phyloP scores from a whole-genome alignment of 2,113 vertebrate species.

The Trogon surrucura region DNA sequence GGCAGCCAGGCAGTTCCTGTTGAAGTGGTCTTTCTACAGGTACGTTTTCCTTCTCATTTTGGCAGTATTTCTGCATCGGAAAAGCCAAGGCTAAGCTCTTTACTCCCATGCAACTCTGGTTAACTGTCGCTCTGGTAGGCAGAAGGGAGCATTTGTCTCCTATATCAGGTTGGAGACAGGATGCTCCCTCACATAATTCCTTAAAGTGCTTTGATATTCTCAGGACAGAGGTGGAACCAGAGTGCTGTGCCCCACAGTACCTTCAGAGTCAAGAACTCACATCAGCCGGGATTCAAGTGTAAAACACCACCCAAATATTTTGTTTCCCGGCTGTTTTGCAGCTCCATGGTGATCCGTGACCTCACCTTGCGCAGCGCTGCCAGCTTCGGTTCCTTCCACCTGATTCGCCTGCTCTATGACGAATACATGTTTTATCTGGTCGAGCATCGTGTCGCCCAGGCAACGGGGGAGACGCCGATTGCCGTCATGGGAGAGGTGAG shows the following conservation, averaged over 20 bases:
- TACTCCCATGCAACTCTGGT: not conserved
- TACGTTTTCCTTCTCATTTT: constrained; percentile 18
- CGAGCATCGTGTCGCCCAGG: constrained; percentile 94
- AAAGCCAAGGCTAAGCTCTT: not conserved
- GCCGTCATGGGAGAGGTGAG: constrained; percentile 98
- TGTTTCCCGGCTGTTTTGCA: constrained; percentile 4
- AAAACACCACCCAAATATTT: not conserved
- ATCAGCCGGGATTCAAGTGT: rapidly evolving
- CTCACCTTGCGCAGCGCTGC: constrained; percentile 95
- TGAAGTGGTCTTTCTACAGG: constrained; percentile 99
- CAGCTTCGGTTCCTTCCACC: constrained; percentile 97
- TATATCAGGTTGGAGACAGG: not conserved
- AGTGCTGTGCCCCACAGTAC: not conserved
- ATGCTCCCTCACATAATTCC: not conserved
- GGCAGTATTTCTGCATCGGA: not conserved
- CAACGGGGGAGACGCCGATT: constrained; percentile 94
- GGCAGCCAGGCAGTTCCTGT: constrained; percentile 94
- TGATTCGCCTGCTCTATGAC: constrained; percentile 96
- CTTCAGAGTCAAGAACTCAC: not conserved
- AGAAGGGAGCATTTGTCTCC: not conserved
- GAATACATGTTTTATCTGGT: constrained; percentile 99
- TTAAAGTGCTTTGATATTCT: not conserved
- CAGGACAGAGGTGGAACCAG: not conserved
- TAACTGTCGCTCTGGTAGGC: not conserved
- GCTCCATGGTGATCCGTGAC: constrained; percentile 99